Percentiles rank a stretch among this genome's conserved stretches.
These are phyloP conservation scores for Engraulis encrasicolus DNA, from an alignment of 2,113 vertebrate species.

Conservation along the genomic window DNA sequence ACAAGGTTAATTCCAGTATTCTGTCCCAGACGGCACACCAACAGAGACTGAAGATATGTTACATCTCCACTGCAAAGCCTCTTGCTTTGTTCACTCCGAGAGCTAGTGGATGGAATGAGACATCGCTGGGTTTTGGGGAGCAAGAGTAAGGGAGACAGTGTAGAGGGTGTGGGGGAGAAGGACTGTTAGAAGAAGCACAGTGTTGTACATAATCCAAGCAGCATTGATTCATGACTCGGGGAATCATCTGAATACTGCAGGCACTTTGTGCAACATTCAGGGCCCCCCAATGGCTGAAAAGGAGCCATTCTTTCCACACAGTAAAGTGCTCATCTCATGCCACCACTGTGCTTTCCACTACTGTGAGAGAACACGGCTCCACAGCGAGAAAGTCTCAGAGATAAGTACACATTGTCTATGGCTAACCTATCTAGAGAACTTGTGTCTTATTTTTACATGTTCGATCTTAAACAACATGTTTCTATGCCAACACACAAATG, in stretches of 20 bases:
- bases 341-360: background rate
- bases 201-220: constrained; percentile 7
- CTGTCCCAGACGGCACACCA: background rate
- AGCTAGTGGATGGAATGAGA: background rate
- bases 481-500: too few species aligned
- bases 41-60: constrained; percentile 1
- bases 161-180: too few species aligned
- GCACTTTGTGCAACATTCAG: background rate
- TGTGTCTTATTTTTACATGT: too few species aligned
- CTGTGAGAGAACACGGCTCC: background rate
- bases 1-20: constrained; percentile 20
- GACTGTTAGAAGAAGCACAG: background rate
- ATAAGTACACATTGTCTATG: background rate
- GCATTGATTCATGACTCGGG: background rate
- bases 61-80: background rate
- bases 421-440: too few species aligned
- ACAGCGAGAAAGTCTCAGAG: background rate
- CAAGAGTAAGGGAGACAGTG: background rate
- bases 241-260: background rate
- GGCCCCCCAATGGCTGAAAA: background rate
- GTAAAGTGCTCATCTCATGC: background rate
- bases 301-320: background rate
- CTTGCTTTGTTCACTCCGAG: constrained; percentile 7
- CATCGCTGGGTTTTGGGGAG: background rate
- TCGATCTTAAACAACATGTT: too few species aligned